Percentiles rank a stretch among this genome's conserved stretches.
Evolutionary conservation across 2,888 invertebrate genomes (phyloP).

Genomic region (Meghimatium bilineatum): DNA sequence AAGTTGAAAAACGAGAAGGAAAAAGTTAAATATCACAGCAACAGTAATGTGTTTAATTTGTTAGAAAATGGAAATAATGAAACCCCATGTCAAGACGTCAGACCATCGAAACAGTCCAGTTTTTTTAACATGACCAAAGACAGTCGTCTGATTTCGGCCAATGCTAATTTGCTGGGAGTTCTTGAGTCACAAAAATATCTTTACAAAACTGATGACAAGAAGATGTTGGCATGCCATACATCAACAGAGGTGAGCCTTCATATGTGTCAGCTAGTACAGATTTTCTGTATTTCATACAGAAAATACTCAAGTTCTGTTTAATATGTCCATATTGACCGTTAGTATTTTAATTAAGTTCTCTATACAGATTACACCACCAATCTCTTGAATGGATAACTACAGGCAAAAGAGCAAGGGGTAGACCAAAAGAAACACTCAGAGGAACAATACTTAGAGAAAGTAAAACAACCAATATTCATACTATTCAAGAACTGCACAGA

Average conservation of each 20-base stretch:
- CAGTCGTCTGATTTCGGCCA: slow-evolving; percentile 3
- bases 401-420: no score
- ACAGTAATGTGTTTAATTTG: neutral
- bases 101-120: neutral
- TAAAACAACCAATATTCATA: no score
- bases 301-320: no score
- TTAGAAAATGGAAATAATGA: neutral
- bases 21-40: neutral
- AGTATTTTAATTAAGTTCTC: no score
- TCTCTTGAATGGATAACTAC: no score
- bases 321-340: no score
- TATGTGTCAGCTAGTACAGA: no score
- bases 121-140: slow-evolving; percentile 5
- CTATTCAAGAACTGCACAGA: no score
- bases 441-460: no score
- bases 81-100: neutral
- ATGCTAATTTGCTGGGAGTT: slow-evolving; percentile 45
- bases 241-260: slow-evolving; percentile 38
- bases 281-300: no score
- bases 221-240: slow-evolving; percentile 51
- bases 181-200: slow-evolving; percentile 36
- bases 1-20: slow-evolving; percentile 2
- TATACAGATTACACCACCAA: no score
- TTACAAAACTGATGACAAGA: slow-evolving; percentile 47
- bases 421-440: no score